A percentile compares a stretch with the other conserved stretches of the same genome.
Evolutionary conservation across 2,113 vertebrate genomes (phyloP).

Genomic region (Charadrius vociferus): DNA sequence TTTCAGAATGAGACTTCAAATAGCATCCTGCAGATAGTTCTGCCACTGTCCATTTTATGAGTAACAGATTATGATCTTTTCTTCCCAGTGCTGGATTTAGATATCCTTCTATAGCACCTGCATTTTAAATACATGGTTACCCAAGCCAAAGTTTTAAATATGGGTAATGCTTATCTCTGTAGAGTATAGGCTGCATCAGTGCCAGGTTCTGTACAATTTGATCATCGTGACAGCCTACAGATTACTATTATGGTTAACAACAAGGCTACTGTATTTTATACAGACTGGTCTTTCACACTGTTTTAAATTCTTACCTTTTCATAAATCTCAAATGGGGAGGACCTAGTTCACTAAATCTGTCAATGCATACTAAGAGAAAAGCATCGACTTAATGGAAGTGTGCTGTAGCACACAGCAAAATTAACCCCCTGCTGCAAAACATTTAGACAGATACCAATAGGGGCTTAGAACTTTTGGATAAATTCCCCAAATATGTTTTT

Average conservation of each 20-base stretch:
- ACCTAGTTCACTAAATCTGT: neutral
- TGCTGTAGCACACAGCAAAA: neutral
- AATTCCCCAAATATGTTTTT: neutral
- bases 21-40: neutral
- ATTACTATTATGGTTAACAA: neutral
- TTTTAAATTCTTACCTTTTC: neutral
- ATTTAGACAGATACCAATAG: neutral
- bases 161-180: accelerated
- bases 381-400: neutral
- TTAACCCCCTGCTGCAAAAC: neutral
- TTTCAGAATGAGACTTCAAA: neutral
- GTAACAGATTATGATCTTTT: neutral
- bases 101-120: neutral
- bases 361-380: neutral
- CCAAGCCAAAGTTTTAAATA: neutral
- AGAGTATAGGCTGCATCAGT: neutral
- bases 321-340: neutral
- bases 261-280: neutral
- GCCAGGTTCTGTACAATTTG: neutral
- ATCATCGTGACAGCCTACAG: neutral
- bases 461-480: neutral
- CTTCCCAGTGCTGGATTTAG: neutral
- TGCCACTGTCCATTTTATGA: neutral
- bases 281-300: neutral
- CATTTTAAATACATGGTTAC: neutral